These are phyloP conservation scores for Panthera tigris DNA, from an alignment of 2,113 vertebrate species.

Conservation along the genomic window DNA sequence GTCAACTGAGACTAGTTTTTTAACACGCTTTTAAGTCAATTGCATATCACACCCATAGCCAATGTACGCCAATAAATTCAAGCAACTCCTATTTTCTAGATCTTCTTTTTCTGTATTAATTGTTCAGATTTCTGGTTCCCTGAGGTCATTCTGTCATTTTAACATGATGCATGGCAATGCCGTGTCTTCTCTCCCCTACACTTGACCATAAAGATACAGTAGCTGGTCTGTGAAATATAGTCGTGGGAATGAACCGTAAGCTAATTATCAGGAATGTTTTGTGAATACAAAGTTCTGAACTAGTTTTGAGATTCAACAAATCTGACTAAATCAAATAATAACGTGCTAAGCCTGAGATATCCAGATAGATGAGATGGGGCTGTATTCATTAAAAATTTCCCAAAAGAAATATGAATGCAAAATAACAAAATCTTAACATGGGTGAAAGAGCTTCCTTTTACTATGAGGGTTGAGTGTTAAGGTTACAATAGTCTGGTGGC, in stretches of 20 bases:
- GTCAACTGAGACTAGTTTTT: neutral
- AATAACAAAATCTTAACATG: neutral
- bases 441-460: neutral
- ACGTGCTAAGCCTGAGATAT: neutral
- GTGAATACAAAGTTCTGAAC: neutral
- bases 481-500: neutral
- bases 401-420: slow-evolving; percentile 28
- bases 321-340: neutral
- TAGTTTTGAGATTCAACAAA: slow-evolving; percentile 11
- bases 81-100: neutral
- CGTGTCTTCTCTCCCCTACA: slow-evolving; percentile 36
- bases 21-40: slow-evolving; percentile 22
- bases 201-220: neutral
- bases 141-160: neutral
- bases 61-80: neutral
- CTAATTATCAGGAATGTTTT: neutral
- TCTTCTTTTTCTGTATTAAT: neutral
- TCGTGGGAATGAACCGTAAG: neutral
- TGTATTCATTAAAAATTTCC: neutral
- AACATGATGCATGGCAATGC: neutral
- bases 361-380: neutral
- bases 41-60: neutral
- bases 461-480: neutral
- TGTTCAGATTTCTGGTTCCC: slow-evolving; percentile 4
- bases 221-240: neutral